Conservation (phyloP, 2,113 vertebrate species). For the Anolis sagrei region DNA sequence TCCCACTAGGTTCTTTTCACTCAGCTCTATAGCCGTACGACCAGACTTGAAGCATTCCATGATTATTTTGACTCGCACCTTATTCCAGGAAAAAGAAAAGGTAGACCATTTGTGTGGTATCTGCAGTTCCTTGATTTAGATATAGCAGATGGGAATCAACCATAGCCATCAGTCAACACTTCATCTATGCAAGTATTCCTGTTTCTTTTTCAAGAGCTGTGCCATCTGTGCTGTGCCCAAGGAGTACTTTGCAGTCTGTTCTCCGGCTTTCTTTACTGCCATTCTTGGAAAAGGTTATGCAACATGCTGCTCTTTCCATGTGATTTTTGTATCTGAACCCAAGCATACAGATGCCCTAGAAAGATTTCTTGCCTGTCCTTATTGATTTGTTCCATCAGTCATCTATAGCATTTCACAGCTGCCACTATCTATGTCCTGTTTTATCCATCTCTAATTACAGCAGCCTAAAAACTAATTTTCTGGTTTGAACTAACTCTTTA, state of each 20-base stretch:
- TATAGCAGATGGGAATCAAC: conserved; percentile 36
- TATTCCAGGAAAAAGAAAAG: not conserved
- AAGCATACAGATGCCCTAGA: conserved; percentile 18
- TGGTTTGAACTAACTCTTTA: conserved; percentile 34
- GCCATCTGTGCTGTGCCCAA: conserved; percentile 29
- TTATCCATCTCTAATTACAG: conserved; percentile 30
- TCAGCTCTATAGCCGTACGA: too few species aligned
- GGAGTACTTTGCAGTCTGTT: not conserved
- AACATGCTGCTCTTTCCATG: conserved; percentile 30
- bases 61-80: not conserved
- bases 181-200: conserved; percentile 20
- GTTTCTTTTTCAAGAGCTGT: conserved; percentile 29
- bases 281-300: conserved; percentile 24
- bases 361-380: conserved; percentile 36
- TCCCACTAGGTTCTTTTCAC: not conserved
- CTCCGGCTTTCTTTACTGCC: conserved; percentile 9
- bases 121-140: fast-evolving
- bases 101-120: not conserved
- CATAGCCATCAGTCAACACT: conserved; percentile 1
- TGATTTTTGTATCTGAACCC: conserved; percentile 17
- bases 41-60: not conserved
- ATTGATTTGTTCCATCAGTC: conserved; percentile 44
- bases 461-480: conserved; percentile 18
- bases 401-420: conserved; percentile 38
- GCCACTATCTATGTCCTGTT: conserved; percentile 27